These are phyloP conservation scores for Podocnemis expansa DNA, from an alignment of 2,113 vertebrate species.

Conservation along the genomic window DNA sequence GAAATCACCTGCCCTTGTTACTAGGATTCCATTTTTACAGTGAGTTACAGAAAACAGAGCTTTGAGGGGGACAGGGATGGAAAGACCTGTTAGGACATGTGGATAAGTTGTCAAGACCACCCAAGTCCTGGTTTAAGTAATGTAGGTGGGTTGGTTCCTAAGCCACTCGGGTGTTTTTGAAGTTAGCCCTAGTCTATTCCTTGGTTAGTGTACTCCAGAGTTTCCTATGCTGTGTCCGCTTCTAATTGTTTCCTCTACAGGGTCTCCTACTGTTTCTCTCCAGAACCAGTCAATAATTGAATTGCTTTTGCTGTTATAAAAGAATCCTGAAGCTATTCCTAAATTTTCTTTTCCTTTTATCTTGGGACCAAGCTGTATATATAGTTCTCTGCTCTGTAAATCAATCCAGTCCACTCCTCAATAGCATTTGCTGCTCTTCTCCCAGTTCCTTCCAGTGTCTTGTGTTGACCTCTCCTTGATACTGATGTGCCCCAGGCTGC, in stretches of 20 bases:
- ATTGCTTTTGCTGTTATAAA: background rate
- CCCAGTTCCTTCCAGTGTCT: background rate
- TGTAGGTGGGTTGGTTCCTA: background rate
- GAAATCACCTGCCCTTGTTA: background rate
- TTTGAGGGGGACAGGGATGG: background rate
- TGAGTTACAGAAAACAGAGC: background rate
- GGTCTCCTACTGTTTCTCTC: background rate
- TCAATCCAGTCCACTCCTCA: background rate
- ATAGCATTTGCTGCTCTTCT: background rate
- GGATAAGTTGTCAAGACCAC: background rate
- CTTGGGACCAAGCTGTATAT: too few species aligned
- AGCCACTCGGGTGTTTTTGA: background rate
- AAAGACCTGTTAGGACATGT: fast-evolving
- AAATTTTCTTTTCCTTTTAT: background rate
- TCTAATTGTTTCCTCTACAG: background rate
- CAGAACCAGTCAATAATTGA: background rate
- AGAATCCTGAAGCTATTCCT: background rate
- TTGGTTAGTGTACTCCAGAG: background rate
- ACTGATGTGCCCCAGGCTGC: background rate
- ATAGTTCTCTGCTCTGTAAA: background rate
- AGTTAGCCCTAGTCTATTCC: background rate
- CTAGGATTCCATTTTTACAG: background rate
- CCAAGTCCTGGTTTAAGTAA: background rate
- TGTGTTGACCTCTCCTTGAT: background rate
- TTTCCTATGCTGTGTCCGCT: background rate